Base-by-base conservation (phyloP, 1,140 invertebrate species). In the Eupristina koningsbergeri region DNA sequence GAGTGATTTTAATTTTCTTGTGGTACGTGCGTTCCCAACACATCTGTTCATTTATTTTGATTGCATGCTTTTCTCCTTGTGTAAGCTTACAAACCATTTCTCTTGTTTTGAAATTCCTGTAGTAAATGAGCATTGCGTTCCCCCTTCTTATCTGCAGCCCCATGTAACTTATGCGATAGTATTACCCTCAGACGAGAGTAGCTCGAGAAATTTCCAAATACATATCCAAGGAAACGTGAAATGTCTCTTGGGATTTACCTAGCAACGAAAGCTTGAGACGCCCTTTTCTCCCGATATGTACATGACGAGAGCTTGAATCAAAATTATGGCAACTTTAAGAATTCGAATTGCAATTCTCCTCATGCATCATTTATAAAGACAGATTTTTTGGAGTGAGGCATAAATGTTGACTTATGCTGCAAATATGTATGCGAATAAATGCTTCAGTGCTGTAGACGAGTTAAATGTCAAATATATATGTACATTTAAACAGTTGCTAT, bases 221-320 rank as follows among this genome's bases (percentile, higher is more conserved):
- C 53, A 61, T 81, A 81, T 81, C 36, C 80, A 81, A 74, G 50
- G 80, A 74, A 74, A 81, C 80, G 69, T 29, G 26, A 74, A 41
- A 58, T 73, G 47, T 31, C 45, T 71, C 47, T 73, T 45, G 64
- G 79, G 67, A 39, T 39, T 3, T 31, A 29, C 75, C 17, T 50
- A 75, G 41, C 67, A 71, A 71, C 39, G 39, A 26, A 71, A 41
- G 3, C 67, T 41, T 0, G 5, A 19, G 3, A 7, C 34, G 19
- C 1, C 6, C n/a, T 11, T 31, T 41, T 22, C 5, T 41, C 6
- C 8, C 8, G 3, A 39, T 22, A 36, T 67, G n/a, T 75, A 31
- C 53, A 41, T 9, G 50, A 34, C 34, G 53, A 29, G 50, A 26
- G 29, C 13, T 61, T n/a, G 15, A 58, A 73, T 71, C 47, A 53